A percentile compares a stretch with the other conserved stretches of the same genome.
These are phyloP conservation scores for Cyrtorhinus lividipennis DNA, from an alignment of 1,140 invertebrate species.

Conservation along the genomic window DNA sequence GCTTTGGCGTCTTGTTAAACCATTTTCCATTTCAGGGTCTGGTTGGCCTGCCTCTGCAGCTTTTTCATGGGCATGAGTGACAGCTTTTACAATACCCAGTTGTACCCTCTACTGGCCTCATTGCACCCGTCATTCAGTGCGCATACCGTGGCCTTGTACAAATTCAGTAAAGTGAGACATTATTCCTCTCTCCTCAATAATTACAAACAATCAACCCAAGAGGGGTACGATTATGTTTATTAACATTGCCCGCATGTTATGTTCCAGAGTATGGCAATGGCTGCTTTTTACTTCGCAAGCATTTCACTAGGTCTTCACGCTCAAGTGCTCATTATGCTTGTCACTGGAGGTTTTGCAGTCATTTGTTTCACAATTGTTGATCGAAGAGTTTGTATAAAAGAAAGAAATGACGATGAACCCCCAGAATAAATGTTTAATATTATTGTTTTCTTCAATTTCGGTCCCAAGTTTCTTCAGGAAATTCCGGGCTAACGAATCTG, in stretches of 20 bases:
- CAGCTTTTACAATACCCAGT: constrained; percentile 90
- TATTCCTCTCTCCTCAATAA: too few relatives aligned
- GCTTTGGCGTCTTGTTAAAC: too few relatives aligned
- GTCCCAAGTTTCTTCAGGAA: too few relatives aligned
- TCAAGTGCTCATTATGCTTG: constrained; percentile 42
- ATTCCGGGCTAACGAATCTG: too few relatives aligned
- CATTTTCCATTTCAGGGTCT: constrained; percentile 35
- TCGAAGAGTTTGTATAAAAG: constrained; percentile 2
- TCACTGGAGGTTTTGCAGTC: constrained; percentile 18
- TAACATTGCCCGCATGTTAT: too few relatives aligned
- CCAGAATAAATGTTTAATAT: too few relatives aligned
- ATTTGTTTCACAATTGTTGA: constrained; percentile 15
- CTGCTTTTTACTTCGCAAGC: constrained; percentile 77
- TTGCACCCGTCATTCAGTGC: constrained; percentile 38
- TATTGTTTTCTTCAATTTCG: too few relatives aligned
- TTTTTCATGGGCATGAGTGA: constrained; percentile 89
- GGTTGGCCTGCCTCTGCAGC: constrained; percentile 73
- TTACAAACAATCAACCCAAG: too few relatives aligned
- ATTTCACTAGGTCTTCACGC: constrained; percentile 53
- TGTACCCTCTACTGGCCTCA: constrained; percentile 80
- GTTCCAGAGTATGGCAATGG: constrained; percentile 75
- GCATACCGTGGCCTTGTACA: constrained; percentile 26
- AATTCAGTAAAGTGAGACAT: constrained; percentile 28
- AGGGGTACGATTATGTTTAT: too few relatives aligned
- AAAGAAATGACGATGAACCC: too few relatives aligned